Percentiles rank a stretch among this genome's conserved stretches.
phyloP scores from a whole-genome alignment of 1,140 invertebrate species.

The Stegodyphus mimosarum region DNA sequence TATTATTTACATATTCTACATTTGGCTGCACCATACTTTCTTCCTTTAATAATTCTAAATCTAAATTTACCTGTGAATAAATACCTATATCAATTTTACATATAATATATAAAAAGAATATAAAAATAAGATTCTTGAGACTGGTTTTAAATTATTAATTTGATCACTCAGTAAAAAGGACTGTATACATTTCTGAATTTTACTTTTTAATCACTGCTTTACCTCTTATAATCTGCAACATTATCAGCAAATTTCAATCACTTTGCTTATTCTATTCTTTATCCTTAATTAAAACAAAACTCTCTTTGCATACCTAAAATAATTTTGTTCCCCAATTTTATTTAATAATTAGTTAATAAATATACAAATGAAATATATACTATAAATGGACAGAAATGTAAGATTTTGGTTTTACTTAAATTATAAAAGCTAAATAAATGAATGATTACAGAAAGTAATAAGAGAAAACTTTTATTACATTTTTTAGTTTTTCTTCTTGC shows the following conservation, averaged over 20 bases:
- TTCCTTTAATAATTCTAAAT: not conserved
- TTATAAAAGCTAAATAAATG: not conserved
- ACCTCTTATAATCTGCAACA: no score
- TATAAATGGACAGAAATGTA: no score
- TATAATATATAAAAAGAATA: not conserved
- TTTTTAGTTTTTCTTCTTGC: conserved; percentile 23
- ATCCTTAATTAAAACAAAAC: not conserved
- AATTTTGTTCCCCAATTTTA: not conserved
- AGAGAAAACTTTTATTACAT: not conserved
- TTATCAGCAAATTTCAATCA: no score
- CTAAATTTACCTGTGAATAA: not conserved
- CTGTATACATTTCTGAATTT: not conserved
- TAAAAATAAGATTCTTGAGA: not conserved
- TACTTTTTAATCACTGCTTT: not conserved
- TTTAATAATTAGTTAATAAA: not conserved
- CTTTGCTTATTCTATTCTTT: no score
- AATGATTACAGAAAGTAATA: not conserved
- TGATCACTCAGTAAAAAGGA: not conserved
- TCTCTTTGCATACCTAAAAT: not conserved
- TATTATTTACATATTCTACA: conserved; percentile 59
- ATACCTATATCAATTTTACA: not conserved
- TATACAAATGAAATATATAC: not conserved
- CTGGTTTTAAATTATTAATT: not conserved
- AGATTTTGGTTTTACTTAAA: not conserved
- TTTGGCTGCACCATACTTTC: conserved; percentile 22